phyloP scores from a whole-genome alignment of 2,113 vertebrate species.

The Psophia crepitans region DNA sequence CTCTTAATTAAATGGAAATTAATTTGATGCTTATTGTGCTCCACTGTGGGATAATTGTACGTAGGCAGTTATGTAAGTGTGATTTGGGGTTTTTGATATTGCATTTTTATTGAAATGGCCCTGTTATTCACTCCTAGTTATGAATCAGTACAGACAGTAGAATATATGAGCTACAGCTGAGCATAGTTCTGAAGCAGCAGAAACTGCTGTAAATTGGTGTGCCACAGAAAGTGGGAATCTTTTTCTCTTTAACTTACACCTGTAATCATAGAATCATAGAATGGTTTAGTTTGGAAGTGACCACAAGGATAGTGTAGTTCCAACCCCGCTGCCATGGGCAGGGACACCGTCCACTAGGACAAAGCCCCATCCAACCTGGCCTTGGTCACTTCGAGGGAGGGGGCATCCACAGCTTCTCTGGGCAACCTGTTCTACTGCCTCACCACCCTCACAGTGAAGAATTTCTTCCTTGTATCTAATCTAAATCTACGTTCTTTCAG shows the following conservation, averaged over 20 bases:
- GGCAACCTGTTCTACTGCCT: no score
- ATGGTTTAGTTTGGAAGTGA: no score
- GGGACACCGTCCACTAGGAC: no score
- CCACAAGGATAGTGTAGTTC: no score
- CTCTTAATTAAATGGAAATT: constrained; percentile 22
- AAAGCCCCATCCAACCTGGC: no score
- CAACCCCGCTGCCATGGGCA: no score
- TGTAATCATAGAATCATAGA: background rate
- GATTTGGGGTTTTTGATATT: background rate
- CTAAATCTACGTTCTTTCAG: no score
- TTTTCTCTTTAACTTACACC: background rate
- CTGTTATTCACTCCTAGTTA: background rate
- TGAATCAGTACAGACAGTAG: background rate
- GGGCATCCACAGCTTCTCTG: no score
- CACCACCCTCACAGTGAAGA: no score
- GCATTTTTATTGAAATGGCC: constrained; percentile 14
- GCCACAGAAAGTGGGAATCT: background rate
- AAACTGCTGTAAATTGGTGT: background rate
- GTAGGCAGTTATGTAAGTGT: background rate
- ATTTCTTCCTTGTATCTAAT: no score
- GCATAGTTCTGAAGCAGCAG: background rate
- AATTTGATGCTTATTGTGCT: background rate
- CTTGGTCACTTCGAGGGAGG: no score
- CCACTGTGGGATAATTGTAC: background rate
- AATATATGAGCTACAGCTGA: background rate